These are phyloP conservation scores for Chromoteleia sp. DNA, from an alignment of 2,888 invertebrate genomes.

Conservation along the genomic window DNA sequence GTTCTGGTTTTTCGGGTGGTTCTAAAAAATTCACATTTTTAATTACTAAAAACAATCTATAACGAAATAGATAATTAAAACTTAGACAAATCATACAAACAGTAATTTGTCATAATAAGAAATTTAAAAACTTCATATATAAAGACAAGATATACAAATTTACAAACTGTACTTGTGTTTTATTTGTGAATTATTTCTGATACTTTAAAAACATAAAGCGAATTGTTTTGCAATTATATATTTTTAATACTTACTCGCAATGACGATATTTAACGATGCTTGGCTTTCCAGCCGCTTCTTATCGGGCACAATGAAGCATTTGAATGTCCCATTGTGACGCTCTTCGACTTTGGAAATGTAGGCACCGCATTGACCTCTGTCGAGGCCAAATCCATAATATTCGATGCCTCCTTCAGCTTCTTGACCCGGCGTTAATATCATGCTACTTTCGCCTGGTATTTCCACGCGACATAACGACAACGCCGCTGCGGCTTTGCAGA, in stretches of 20 bases:
- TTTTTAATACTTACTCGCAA: slow-evolving; percentile 90
- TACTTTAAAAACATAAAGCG: too few relatives aligned
- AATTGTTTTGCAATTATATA: too few relatives aligned
- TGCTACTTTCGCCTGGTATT: slow-evolving; percentile 78
- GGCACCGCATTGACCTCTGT: slow-evolving; percentile 90
- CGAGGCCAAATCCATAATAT: slow-evolving; percentile 85
- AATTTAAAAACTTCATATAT: too few relatives aligned
- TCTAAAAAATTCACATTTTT: slow-evolving; percentile 80
- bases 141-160: too few relatives aligned
- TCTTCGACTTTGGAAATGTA: slow-evolving; percentile 88
- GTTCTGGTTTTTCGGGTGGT: slow-evolving; percentile 85
- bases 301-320: slow-evolving; percentile 88
- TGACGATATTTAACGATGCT: slow-evolving; percentile 88
- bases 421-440: slow-evolving; percentile 70
- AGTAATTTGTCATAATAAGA: too few relatives aligned
- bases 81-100: too few relatives aligned
- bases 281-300: slow-evolving; percentile 87
- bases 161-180: too few relatives aligned
- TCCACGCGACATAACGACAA: slow-evolving; percentile 87
- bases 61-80: too few relatives aligned
- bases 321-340: slow-evolving; percentile 89
- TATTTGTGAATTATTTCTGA: too few relatives aligned
- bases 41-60: slow-evolving; percentile 3
- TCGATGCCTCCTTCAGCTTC: slow-evolving; percentile 77
- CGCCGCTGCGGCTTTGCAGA: slow-evolving; percentile 86